Base-by-base conservation (phyloP, 2,888 invertebrate species). In the Gymnosoma rotundatum region DNA sequence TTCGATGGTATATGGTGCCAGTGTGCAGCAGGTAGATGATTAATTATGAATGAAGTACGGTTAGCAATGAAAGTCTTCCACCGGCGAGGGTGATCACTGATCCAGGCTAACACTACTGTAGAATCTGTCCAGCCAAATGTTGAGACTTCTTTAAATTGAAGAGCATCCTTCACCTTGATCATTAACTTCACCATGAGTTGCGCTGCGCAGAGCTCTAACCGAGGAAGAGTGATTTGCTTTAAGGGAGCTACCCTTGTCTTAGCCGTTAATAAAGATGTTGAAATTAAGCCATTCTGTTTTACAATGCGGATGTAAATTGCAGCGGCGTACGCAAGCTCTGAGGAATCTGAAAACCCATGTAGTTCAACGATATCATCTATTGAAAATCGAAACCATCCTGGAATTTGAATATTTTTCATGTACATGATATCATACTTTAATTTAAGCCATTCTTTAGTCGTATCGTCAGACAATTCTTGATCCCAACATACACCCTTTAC, bases 31-130 rank as follows among this genome's bases (percentile, higher is more conserved):
- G 80, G 81, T 48, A 78, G 14, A 14, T 66, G 38, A 3, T 36
- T 12, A 0, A 83, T 60, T 45, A 83, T 86, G 18, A 70, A 78
- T 16, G 74, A 70, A 21, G 74, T 82, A 36, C 70, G 36, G 18
- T 85, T 82, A 1, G 81, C 84, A n/a, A 84, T 70, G 12, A 81
- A 85, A 2, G 74, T 60, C 38, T 85, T 85, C 85, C 81, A 85
- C 16, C 72, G 32, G 12, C 75, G 63, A 8, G 70, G 85, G 70
- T 82, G 85, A 54, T 82, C 70, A 42, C 56, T 58, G 1, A 83
- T 67, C 79, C 79, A 85, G 12, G 75, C 38, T 18, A 79, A 21
- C 25, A 25, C 25, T 25, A 25, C 25, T 25, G 25, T 25, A 25
- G 25, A 25, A 25, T 25, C 25, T 25, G 25, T 25, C 25, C 25